Evolutionary conservation across 2,797 vertebrate genomes (phyloP).

Genomic region (Falco cherrug): DNA sequence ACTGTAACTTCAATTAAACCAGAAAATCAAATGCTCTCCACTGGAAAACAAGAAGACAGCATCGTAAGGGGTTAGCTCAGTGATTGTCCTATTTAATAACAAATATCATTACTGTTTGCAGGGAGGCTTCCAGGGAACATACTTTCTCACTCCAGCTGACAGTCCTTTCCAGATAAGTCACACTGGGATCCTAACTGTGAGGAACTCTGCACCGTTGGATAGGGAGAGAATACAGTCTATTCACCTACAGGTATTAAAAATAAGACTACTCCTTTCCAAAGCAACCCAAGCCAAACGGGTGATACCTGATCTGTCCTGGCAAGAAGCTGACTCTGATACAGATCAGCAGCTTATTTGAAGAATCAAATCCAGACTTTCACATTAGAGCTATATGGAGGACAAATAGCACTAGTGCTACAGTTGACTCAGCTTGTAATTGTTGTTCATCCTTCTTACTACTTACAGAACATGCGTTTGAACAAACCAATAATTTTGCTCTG

Average conservation of each 20-base stretch:
- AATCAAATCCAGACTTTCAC: neutral
- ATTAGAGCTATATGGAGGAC: neutral
- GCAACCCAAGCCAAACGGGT: neutral
- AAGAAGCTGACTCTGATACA: neutral
- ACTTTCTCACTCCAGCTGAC: conserved; percentile 69
- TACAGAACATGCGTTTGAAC: neutral
- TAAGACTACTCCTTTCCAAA: neutral
- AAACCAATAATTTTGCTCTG: neutral
- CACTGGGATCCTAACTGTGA: conserved; percentile 76
- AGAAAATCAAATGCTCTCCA: neutral
- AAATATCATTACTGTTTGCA: conserved; percentile 22
- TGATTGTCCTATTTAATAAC: neutral
- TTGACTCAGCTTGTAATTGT: neutral
- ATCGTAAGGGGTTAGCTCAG: neutral
- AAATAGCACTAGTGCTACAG: neutral
- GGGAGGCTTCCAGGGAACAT: conserved; percentile 80
- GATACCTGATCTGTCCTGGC: neutral
- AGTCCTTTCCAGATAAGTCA: conserved; percentile 74
- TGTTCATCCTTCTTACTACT: neutral
- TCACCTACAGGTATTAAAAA: conserved; percentile 73
- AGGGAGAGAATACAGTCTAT: conserved; percentile 70
- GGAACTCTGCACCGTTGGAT: conserved; percentile 71
- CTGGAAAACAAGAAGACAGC: neutral
- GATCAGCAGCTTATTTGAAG: neutral
- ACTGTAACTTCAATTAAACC: neutral